Evolutionary conservation across 2,888 invertebrate species (phyloP).

Genomic region (Ceramica pisi): DNA sequence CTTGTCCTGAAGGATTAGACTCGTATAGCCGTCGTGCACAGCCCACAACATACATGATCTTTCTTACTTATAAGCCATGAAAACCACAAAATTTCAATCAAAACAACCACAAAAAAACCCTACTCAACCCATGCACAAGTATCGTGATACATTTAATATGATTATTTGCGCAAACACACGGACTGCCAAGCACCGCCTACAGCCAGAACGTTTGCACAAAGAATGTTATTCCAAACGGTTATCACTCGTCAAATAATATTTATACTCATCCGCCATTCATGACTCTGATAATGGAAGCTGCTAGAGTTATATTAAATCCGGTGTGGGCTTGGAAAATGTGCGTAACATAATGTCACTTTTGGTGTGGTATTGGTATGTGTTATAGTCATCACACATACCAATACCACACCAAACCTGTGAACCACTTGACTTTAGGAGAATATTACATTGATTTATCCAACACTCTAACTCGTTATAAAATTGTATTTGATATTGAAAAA

Average conservation of each 20-base stretch:
- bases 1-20: too few relatives aligned
- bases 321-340: not conserved
- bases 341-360: too few relatives aligned
- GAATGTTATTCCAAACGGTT: slow-evolving; percentile 23
- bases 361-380: too few relatives aligned
- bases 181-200: slow-evolving; percentile 32
- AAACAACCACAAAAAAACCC: not conserved
- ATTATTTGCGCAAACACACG: slow-evolving; percentile 34
- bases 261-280: slow-evolving; percentile 17
- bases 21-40: too few relatives aligned
- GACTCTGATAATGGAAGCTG: slow-evolving; percentile 10
- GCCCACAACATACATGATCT: not conserved
- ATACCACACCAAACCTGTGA: too few relatives aligned
- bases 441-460: too few relatives aligned
- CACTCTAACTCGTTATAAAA: too few relatives aligned
- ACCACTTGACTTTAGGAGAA: too few relatives aligned
- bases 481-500: too few relatives aligned
- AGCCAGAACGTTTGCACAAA: slow-evolving; percentile 20
- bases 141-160: slow-evolving; percentile 41
- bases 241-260: slow-evolving; percentile 29
- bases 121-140: slow-evolving; percentile 11
- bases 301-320: slow-evolving; percentile 3
- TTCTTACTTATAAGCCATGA: not conserved
- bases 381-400: too few relatives aligned
- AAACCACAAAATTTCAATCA: not conserved